Evolutionary conservation across 2,113 vertebrate genomes (phyloP), one percentile per base, ranked within the genome.

Genomic region (Nymphicus hollandicus): DNA sequence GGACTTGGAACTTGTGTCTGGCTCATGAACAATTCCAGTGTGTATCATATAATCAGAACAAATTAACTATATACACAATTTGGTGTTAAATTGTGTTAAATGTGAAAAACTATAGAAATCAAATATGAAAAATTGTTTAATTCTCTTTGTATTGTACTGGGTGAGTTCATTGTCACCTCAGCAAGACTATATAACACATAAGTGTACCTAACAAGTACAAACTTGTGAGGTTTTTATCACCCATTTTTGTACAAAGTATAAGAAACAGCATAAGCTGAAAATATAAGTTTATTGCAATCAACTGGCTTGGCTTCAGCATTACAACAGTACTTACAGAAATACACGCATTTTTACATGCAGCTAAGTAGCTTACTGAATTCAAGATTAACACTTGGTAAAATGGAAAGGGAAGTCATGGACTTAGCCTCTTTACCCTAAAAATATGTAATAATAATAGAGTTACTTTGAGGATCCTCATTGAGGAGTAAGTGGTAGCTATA

Each of bases 321-420:
- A 58, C 11, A 86, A 23, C 2, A 1, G 33, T n/a, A 25, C 50
- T 68, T 86, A 68, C 5, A 78, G 33, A 78, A 91, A 74, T 68
- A n/a, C 6, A 9, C 17, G 23, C 39, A 47, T 71, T 56, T 46
- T 2, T 74, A 68, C 0, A 0, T 47, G 20, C 9, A 52, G 17
- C 6, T 78, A 2, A 0, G n/a, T 31, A 47, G 25, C 18, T 68
- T 65, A 11, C 13, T 58, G 37, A 92, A 4, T 89, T 79, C 23
- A 55, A 69, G 14, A 44, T 49, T 23, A 1, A 2, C 1, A 50
- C 9, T 23, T 52, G 35, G 44, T 39, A 64, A 87, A 93, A 83
- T 41, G 12, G 6, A 84, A 12, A 66, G 7, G 35, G 43, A 68
- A 89, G 19, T 65, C 15, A 79, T 13, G 23, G 23, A 27, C 5